phyloP scores from a whole-genome alignment of 2,888 invertebrate species.

The Nemurella pictetii region DNA sequence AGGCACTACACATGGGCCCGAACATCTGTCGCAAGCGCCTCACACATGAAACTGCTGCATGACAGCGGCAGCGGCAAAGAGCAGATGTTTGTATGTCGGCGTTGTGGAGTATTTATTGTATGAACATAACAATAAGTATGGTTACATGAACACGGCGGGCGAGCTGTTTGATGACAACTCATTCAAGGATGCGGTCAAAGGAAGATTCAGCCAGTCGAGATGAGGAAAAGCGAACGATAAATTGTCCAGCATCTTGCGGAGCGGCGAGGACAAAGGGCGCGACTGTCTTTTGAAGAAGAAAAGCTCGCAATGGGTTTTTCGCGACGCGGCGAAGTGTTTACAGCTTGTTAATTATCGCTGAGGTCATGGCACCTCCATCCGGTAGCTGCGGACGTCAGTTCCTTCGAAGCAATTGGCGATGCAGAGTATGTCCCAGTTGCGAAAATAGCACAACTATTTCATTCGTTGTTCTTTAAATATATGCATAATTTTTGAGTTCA shows the following conservation, averaged over 20 bases:
- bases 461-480: background rate
- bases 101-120: background rate
- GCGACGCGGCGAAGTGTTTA: background rate
- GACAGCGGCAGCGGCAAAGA: background rate
- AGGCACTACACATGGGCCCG: background rate
- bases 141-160: slow-evolving; percentile 7
- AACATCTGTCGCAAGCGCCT: background rate
- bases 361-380: background rate
- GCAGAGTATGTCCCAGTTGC: background rate
- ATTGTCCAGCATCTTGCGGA: background rate
- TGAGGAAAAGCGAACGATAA: background rate
- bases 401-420: too few species aligned
- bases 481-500: background rate
- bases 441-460: background rate
- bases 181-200: slow-evolving; percentile 16
- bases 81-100: background rate
- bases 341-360: background rate
- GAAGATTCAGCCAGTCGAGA: slow-evolving; percentile 2
- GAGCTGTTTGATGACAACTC: slow-evolving; percentile 24
- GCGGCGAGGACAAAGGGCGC: background rate
- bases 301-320: background rate
- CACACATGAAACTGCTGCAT: background rate
- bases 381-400: too few species aligned
- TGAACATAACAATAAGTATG: slow-evolving; percentile 24
- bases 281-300: background rate